Conservation (phyloP, 2,113 vertebrate species). For the Chionodraco myersi region DNA sequence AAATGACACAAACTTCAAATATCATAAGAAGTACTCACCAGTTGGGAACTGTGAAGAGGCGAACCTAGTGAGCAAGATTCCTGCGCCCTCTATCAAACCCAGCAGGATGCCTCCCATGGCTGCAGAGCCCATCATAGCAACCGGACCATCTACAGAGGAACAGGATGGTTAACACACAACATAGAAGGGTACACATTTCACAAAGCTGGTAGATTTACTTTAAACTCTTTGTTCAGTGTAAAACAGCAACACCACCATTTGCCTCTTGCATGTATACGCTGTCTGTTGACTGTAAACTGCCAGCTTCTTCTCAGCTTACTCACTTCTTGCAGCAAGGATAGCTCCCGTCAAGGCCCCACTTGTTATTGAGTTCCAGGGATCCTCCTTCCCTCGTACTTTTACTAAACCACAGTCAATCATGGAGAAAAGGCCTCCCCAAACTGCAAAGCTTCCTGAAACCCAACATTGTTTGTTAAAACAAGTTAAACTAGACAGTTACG, state of each 20-base stretch:
- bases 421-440: conserved; percentile 97
- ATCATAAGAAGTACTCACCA: conserved; percentile 81
- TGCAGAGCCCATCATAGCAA: conserved; percentile 96
- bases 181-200: neutral
- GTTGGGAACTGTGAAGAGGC: conserved; percentile 93
- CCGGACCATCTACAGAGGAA: conserved; percentile 87
- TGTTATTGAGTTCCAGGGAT: conserved; percentile 98
- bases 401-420: conserved; percentile 98
- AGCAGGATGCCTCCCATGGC: conserved; percentile 96
- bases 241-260: neutral
- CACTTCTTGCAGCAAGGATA: conserved; percentile 96
- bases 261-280: neutral
- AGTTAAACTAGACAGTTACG: neutral
- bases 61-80: conserved; percentile 93
- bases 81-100: conserved; percentile 95
- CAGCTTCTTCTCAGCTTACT: conserved; percentile 67
- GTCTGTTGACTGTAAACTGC: neutral
- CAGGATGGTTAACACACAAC: neutral
- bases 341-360: conserved; percentile 97
- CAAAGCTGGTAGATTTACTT: neutral
- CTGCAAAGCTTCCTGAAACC: conserved; percentile 92
- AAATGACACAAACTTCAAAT: neutral
- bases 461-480: neutral
- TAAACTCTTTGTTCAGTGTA: neutral
- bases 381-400: conserved; percentile 94